Evolutionary conservation across 1,140 invertebrate species (phyloP).

Genomic region (Helicoverpa armigera): DNA sequence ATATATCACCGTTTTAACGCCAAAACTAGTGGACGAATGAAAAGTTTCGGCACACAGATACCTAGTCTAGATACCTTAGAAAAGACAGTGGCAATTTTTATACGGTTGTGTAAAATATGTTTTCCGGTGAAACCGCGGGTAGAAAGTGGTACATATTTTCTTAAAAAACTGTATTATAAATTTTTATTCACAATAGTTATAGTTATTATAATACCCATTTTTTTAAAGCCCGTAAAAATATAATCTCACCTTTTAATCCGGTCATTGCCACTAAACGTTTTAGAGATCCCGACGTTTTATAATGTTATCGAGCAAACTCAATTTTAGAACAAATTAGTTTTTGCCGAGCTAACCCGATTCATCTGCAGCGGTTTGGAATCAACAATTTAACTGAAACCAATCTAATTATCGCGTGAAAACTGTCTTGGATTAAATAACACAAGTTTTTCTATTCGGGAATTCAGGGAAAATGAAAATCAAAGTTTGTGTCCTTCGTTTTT

Average conservation of each 20-base stretch:
- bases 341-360: slow-evolving; percentile 8
- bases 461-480: too few species aligned
- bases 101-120: too few species aligned
- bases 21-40: too few species aligned
- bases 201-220: too few species aligned
- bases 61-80: neutral
- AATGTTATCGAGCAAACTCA: slow-evolving; percentile 19
- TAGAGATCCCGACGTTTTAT: slow-evolving; percentile 6
- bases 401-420: slow-evolving; percentile 7
- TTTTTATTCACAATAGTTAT: too few species aligned
- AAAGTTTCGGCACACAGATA: neutral
- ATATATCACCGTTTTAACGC: too few species aligned
- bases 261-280: slow-evolving; percentile 14
- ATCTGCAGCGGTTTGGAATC: slow-evolving; percentile 15
- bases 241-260: neutral
- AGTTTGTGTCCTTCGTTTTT: too few species aligned
- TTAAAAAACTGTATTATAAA: too few species aligned
- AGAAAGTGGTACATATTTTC: too few species aligned
- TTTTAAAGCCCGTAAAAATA: too few species aligned
- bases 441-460: neutral
- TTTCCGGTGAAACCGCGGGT: too few species aligned
- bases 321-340: slow-evolving; percentile 30
- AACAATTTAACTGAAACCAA: slow-evolving; percentile 8
- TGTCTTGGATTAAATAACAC: neutral
- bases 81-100: neutral